These are phyloP conservation scores for Tenebrio molitor DNA, from an alignment of 1,140 invertebrate species.

Conservation along the genomic window DNA sequence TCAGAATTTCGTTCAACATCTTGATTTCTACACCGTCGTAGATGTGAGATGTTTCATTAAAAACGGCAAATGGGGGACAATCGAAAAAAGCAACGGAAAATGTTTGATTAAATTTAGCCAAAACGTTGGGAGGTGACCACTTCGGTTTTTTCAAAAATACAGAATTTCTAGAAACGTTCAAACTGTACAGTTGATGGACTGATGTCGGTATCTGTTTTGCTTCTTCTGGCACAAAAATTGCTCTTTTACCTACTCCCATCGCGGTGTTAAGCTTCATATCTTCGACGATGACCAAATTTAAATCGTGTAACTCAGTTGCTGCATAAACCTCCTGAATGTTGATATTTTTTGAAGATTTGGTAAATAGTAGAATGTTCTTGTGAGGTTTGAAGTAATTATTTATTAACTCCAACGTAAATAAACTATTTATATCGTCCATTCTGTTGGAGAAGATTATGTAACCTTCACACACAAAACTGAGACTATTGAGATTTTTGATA, in stretches of 20 bases:
- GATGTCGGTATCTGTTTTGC: no score
- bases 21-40: conserved; percentile 3
- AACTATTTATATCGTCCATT: not conserved
- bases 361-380: no score
- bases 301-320: no score
- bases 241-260: no score
- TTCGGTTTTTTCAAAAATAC: not conserved
- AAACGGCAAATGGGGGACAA: conserved; percentile 4
- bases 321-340: no score
- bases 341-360: no score
- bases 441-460: not conserved
- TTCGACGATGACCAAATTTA: no score
- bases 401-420: not conserved
- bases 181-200: no score
- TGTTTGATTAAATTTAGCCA: not conserved
- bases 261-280: no score
- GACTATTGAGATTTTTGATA: no score
- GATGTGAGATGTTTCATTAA: not conserved
- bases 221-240: no score
- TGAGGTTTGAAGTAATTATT: no score
- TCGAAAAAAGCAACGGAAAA: conserved; percentile 21
- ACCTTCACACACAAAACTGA: not conserved
- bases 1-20: conserved; percentile 16
- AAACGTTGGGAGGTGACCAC: conserved; percentile 1
- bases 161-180: not conserved